phyloP scores from a whole-genome alignment of 1,140 invertebrate species.

The Sinonovacula constricta region DNA sequence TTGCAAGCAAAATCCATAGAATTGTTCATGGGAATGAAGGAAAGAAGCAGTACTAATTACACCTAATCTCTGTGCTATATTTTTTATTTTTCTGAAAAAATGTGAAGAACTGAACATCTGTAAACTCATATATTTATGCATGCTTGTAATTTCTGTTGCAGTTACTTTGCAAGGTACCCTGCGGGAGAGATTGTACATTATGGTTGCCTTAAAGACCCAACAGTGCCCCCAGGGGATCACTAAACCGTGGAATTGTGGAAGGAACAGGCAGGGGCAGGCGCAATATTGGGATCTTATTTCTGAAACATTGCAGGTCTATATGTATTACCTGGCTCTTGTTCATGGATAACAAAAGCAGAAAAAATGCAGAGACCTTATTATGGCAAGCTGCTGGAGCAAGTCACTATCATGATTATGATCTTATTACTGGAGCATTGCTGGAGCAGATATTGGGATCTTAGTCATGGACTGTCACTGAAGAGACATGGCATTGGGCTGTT shows the following conservation, averaged over 20 bases:
- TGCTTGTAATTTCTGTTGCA: conserved; percentile 80
- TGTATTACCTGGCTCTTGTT: too few relatives aligned
- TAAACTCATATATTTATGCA: conserved; percentile 15
- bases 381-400: too few relatives aligned
- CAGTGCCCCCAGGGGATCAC: conserved; percentile 62
- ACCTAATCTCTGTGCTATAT: not conserved
- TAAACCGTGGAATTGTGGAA: conserved; percentile 6
- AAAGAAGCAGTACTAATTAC: not conserved
- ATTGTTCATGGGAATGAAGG: not conserved
- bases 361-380: too few relatives aligned
- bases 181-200: conserved; percentile 96
- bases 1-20: not conserved
- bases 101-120: not conserved
- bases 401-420: too few relatives aligned
- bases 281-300: too few relatives aligned
- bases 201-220: conserved; percentile 83
- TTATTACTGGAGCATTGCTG: too few relatives aligned
- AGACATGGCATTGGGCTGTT: too few relatives aligned
- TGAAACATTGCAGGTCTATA: too few relatives aligned
- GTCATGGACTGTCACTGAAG: too few relatives aligned
- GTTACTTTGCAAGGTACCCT: conserved; percentile 94
- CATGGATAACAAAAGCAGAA: too few relatives aligned
- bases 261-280: too few relatives aligned
- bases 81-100: not conserved
- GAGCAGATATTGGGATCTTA: too few relatives aligned